Conservation (phyloP, 2,113 vertebrate species). For the Crotalus tigris region DNA sequence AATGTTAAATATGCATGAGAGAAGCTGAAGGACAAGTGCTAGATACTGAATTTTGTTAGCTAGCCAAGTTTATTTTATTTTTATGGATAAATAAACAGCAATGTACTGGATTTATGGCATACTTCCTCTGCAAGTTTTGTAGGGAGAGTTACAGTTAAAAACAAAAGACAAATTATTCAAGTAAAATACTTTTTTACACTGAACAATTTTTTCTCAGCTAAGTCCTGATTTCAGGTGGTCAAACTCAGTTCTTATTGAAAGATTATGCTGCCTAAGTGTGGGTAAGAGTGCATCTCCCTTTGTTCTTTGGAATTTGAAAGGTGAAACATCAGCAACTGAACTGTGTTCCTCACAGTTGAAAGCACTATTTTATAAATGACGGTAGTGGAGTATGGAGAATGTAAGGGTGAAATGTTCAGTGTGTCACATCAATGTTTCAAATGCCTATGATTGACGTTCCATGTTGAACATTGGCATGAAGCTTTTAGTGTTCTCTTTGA, state of each 20-base stretch:
- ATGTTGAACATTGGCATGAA: not conserved
- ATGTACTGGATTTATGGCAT: not conserved
- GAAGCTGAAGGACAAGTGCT: not conserved
- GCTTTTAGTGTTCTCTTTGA: not conserved
- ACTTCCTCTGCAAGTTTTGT: not conserved
- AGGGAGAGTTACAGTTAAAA: not conserved
- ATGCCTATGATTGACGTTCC: not conserved
- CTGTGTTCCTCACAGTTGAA: not conserved
- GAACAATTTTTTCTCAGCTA: not conserved
- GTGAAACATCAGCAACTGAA: not conserved
- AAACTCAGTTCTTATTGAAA: not conserved
- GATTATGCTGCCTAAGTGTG: not conserved
- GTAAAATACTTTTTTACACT: not conserved
- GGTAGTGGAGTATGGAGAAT: not conserved
- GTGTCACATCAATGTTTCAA: not conserved
- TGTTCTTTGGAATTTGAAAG: not conserved
- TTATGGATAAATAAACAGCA: not conserved
- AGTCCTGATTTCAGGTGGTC: not conserved
- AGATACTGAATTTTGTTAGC: not conserved
- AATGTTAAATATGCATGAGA: not conserved
- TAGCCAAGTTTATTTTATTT: not conserved
- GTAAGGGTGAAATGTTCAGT: not conserved
- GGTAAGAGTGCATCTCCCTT: not conserved
- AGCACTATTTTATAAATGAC: not conserved
- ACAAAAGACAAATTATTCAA: not conserved